Conservation (phyloP, 1,140 invertebrate genomes). For the Drosophila lacertosa region DNA sequence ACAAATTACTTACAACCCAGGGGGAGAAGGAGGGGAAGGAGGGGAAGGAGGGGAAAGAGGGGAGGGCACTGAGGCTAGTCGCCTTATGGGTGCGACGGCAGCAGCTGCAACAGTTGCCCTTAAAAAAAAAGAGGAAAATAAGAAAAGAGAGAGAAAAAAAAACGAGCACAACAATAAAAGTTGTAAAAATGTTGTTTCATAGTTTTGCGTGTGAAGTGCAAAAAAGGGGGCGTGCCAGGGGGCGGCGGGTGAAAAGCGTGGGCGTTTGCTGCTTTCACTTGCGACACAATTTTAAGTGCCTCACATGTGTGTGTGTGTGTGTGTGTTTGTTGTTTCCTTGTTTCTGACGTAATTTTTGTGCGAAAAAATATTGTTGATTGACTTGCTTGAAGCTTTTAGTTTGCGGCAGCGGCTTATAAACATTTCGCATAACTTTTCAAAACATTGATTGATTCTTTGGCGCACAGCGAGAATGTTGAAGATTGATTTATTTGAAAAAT, state of each 20-base stretch:
- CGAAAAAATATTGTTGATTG: constrained; percentile 1
- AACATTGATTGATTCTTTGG: constrained; percentile 3
- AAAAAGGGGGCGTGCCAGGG: background rate
- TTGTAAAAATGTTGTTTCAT: constrained; percentile 42
- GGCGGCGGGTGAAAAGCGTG: background rate
- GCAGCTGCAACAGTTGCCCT: constrained; percentile 28
- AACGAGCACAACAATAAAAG: constrained; percentile 25
- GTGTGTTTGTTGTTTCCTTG: background rate
- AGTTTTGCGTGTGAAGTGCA: constrained; percentile 21
- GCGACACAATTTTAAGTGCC: constrained; percentile 25
- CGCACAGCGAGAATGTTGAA: too few relatives aligned
- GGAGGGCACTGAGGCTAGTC: background rate
- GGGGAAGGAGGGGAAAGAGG: background rate
- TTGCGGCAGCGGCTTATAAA: constrained; percentile 2
- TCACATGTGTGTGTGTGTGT: constrained; percentile 1
- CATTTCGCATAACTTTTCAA: constrained; percentile 3
- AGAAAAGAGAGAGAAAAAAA: background rate
- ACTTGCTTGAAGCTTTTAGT: background rate
- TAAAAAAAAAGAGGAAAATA: constrained; percentile 7
- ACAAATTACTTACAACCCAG: constrained; percentile 37
- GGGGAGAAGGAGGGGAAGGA: background rate
- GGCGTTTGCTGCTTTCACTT: constrained; percentile 3
- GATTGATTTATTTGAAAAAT: too few relatives aligned
- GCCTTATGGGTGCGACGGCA: background rate
- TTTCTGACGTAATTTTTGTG: background rate